Evolutionary conservation across 2,888 invertebrate genomes (phyloP).

Genomic region (Sesamia inferens): DNA sequence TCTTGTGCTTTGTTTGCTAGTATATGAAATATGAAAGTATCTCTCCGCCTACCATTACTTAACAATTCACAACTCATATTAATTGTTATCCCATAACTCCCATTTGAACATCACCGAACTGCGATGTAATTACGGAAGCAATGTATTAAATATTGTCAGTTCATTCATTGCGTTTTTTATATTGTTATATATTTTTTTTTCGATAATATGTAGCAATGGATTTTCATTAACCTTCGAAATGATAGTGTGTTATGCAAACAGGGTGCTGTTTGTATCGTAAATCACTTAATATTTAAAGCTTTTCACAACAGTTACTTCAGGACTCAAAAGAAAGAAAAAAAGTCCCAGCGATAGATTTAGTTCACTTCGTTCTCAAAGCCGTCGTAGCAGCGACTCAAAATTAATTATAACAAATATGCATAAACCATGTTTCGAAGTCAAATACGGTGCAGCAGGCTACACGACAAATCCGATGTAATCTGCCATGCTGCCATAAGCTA

Average conservation of each 20-base stretch:
- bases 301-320: not conserved
- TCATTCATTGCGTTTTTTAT: not conserved
- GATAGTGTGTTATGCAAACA: not conserved
- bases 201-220: not conserved
- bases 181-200: not conserved
- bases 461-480: slow-evolving; percentile 64
- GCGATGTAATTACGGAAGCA: not conserved
- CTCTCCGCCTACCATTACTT: no score
- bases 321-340: slow-evolving; percentile 1
- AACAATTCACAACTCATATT: not conserved
- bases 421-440: slow-evolving; percentile 37
- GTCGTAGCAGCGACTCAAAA: slow-evolving; percentile 15
- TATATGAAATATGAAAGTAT: no score
- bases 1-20: no score
- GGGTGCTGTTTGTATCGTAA: not conserved
- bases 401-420: slow-evolving; percentile 53
- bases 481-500: slow-evolving; percentile 57
- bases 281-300: not conserved
- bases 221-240: not conserved
- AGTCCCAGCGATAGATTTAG: not conserved
- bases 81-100: not conserved
- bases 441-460: slow-evolving; percentile 34
- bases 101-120: not conserved
- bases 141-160: not conserved
- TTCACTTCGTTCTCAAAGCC: not conserved